phyloP scores from a whole-genome alignment of 2,113 vertebrate species.

The Octodon degus region DNA sequence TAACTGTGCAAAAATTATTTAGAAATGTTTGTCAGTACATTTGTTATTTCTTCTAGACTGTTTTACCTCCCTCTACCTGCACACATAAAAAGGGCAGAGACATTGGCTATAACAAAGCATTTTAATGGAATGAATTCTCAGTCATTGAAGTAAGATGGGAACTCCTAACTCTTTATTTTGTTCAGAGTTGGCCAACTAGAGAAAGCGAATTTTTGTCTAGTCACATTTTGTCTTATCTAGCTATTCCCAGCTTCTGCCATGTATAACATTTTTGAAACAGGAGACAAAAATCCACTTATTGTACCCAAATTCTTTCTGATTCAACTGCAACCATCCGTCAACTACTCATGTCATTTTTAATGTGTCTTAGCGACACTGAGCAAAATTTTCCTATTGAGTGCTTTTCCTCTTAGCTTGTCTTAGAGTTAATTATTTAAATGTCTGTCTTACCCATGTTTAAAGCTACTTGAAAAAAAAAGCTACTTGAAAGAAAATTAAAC shows the following conservation, averaged over 20 bases:
- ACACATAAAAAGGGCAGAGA: neutral
- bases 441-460: neutral
- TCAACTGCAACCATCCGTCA: neutral
- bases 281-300: neutral
- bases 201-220: neutral
- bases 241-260: neutral
- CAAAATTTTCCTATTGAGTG: neutral
- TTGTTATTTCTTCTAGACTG: neutral
- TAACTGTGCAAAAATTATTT: slow-evolving; percentile 33
- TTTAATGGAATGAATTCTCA: neutral
- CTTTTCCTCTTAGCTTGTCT: neutral
- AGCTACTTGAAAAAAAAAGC: neutral
- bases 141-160: neutral
- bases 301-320: neutral
- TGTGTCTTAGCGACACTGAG: neutral
- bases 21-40: slow-evolving; percentile 31
- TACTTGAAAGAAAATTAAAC: neutral
- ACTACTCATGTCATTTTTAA: neutral
- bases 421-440: neutral
- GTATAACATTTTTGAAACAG: neutral
- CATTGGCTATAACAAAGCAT: neutral
- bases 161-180: neutral
- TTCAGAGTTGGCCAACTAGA: neutral
- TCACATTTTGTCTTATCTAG: neutral
- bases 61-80: neutral